Base-by-base conservation (phyloP, 2,113 vertebrate species). In the Gadus chalcogrammus region DNA sequence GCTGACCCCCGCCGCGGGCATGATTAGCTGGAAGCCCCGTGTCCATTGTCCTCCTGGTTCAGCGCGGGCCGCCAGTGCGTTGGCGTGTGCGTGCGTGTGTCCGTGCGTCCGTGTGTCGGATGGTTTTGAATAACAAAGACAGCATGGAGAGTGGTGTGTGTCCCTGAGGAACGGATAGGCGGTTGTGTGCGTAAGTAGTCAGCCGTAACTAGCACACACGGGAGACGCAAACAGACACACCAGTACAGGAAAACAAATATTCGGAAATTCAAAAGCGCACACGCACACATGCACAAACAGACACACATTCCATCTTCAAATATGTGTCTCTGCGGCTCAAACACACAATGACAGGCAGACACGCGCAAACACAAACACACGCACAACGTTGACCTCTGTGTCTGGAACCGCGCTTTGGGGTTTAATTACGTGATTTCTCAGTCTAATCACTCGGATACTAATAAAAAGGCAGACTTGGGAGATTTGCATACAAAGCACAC, bases 21-120 rank as follows among this genome's bases (percentile, higher is more conserved):
- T 56, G 83, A 78, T 82, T 73, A 75, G 70, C 61, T 82, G 75
- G 79, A 82, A 71, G 72, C 75, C 69, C 15, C 5, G 18, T 61
- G 24, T 68, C 72, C 62, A 84, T 84, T 84, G 84, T 87, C 77
- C 70, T 69, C 17, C 72, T 70, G 61, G 61, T 83, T 75, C 81
- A 79, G 15, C 56, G 12, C 61, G 63, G 42, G 60, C 60, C 31
- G 6, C 22, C 7, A 31, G n/a, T 16, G 16, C 4, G 58, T 16
- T 16, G 3, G 58, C 7, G 58, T 16, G 58, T 3, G 58, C 3
- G 17, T 3, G 16, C 3, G 17, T 16, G 58, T 0, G 17, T 16
- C n/a, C 7, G 58, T 16, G n/a, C 1, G 56, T 16, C 12, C 18
- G 15, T 17, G 56, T 59, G 56, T 59, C 31, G 31, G 31, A 31